A percentile compares a stretch with the other conserved stretches of the same genome.
Conservation (phyloP, 2,797 vertebrate species). For the Saxicola maurus region DNA sequence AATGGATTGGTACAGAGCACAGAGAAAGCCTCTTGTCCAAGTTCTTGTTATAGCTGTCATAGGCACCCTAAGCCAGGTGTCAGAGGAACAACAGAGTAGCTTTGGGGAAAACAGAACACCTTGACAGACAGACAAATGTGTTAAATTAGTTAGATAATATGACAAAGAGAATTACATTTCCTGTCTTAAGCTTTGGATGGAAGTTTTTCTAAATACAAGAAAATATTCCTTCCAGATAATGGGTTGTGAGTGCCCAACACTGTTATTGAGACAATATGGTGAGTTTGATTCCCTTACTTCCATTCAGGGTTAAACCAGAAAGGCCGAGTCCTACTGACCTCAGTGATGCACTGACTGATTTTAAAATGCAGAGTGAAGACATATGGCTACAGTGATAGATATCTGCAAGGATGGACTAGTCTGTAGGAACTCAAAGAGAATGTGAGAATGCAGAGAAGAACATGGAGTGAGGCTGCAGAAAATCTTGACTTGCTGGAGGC, state of each 20-base stretch:
- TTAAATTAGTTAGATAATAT: neutral
- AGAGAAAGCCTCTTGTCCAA: neutral
- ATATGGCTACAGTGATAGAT: neutral
- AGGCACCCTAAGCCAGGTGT: neutral
- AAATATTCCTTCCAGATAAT: neutral
- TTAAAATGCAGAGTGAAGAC: neutral
- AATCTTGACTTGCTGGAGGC: neutral
- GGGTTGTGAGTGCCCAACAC: neutral
- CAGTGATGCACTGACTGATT: neutral
- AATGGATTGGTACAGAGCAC: neutral
- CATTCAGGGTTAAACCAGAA: neutral
- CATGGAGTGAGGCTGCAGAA: neutral
- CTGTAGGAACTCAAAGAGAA: neutral
- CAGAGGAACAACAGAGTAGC: neutral
- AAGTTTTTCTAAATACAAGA: neutral
- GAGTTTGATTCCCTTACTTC: neutral
- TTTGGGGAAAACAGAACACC: neutral
- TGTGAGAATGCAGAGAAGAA: neutral
- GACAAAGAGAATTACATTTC: neutral
- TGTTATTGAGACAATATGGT: neutral
- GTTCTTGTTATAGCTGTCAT: neutral
- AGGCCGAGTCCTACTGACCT: neutral
- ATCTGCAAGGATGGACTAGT: neutral
- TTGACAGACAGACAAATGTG: neutral
- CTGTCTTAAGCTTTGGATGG: neutral